Base-by-base conservation (phyloP, 2,888 invertebrate species). In the Arctia plantaginis region DNA sequence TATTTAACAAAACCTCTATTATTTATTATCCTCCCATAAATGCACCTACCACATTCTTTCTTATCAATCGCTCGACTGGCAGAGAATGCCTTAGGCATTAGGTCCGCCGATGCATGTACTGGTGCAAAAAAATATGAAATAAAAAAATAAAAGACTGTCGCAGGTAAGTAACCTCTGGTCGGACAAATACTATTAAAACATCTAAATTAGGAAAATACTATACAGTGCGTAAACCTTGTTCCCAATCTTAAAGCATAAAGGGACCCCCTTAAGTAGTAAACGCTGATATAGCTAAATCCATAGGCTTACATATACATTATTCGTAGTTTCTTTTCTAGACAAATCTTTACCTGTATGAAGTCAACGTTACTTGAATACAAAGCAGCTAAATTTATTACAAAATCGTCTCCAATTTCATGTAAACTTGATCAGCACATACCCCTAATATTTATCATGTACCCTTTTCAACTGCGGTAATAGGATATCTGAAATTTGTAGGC, bases 401-500 rank as follows among this genome's bases (percentile, higher is more conserved):
- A 51, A 66, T 59, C n/a, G 71, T 74, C 68, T 75, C 64, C 51
- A 69, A 72, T 75, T 71, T 72, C 75, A 71, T 65, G 65, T 68
- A 55, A 75, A 75, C 68, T 47, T 72, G 68, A 75, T 72, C 23
- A 72, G 71, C 68, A 39, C 41, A 41, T 64, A 51, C 18, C 30
- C 55, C 55, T 33, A 51, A 74, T 71, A 75, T 69, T 69, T 71
- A 67, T 71, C 64, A 62, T 41, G 64, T 65, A 75, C 75, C 75
- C 75, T 75, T 75, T 72, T 75, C 75, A 75, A 72, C 71, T 51
- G 39, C 65, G 51, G 69, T 72, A 72, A 72, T 62, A 66, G 69
- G 62, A 75, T 71, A 72, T 75, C 59, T 65, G 39, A 70, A 72
- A 66, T 73, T 75, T 69, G 72, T 76, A 66, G 71, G 75, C 73